Base-by-base conservation (phyloP, 2,797 vertebrate species). In the Pristis pectinata region DNA sequence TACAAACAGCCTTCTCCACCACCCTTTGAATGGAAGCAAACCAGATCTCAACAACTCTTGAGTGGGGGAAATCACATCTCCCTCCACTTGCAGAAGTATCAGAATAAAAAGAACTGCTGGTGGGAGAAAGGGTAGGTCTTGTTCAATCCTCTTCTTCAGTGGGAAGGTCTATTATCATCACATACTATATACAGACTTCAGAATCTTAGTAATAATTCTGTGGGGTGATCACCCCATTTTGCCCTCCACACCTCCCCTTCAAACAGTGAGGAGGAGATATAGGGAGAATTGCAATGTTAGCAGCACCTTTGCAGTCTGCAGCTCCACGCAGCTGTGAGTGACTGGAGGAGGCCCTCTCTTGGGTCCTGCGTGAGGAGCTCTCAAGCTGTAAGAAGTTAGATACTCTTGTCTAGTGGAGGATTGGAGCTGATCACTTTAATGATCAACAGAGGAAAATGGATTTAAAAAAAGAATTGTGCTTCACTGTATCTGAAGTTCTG, bases 401-500 rank as follows among this genome's bases (percentile, higher is more conserved):
- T 64, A 37, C 15, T 2, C 59, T 6, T 67, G 56, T 64, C 59
- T 61, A 1, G 5, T 61, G 83, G 15, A 91, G 19, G 87, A 79
- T 37, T 13, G 76, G 5, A 64, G 59, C 59, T 37, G 34, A 53
- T 59, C 56, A 89, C 27, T 34, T 61, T 30, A 7, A 30, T 56
- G 53, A 10, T 59, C 34, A 61, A 41, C 87, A 83, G 22, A 24
- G 24, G 7, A 37, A 6, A 30, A 30, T 72, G 72, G 72, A 64
- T 7, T 44, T 91, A 64, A 17, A 37, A 22, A 24, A 34, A 61
- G 34, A 64, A 11, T 41, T 94, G 19, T n/a, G 6, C 30, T 19
- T 82, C 64, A 13, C 92, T 19, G 95, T n/a, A 95, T 77, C 95
- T 67, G 49, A 94, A 49, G 44, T 49, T 95, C n/a, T 72, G 37